Percentiles rank a stretch among this genome's conserved stretches.
phyloP scores from a whole-genome alignment of 1,140 invertebrate species.

The Leptinotarsa defecta region DNA sequence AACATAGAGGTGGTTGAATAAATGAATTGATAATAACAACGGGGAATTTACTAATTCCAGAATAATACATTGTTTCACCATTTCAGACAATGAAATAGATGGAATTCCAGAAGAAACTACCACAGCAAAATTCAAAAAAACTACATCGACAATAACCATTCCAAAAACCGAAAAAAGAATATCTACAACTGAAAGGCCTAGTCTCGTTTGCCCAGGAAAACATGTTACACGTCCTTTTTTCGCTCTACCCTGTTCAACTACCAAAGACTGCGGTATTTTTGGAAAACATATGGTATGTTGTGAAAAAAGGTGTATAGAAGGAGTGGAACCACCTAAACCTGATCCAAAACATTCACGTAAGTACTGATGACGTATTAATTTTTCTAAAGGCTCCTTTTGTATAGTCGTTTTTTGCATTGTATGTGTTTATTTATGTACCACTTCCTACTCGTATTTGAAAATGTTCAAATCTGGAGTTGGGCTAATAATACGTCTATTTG shows the following conservation, averaged over 20 bases:
- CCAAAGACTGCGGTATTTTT: conserved; percentile 40
- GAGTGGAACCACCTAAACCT: conserved; percentile 60
- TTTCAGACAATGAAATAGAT: conserved; percentile 9
- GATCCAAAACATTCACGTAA: conserved; percentile 64
- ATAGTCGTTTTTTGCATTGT: too few species aligned
- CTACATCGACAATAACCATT: neutral
- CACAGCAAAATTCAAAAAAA: neutral
- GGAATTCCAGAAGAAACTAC: neutral
- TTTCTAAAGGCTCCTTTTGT: too few species aligned
- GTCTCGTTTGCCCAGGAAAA: conserved; percentile 38
- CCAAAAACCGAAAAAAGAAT: neutral
- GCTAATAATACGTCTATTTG: too few species aligned
- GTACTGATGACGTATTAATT: conserved; percentile 35
- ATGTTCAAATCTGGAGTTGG: too few species aligned
- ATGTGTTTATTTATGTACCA: too few species aligned
- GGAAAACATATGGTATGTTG: conserved; percentile 42
- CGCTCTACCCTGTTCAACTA: conserved; percentile 40
- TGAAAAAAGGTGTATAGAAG: conserved; percentile 62
- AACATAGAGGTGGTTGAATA: too few species aligned
- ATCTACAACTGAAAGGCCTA: neutral
- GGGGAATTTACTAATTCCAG: too few species aligned
- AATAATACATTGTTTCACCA: neutral
- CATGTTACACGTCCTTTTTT: conserved; percentile 36
- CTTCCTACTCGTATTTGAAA: too few species aligned
- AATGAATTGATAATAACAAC: too few species aligned